Evolutionary conservation across 2,797 vertebrate genomes (phyloP).

Genomic region (Nothura maculosa): DNA sequence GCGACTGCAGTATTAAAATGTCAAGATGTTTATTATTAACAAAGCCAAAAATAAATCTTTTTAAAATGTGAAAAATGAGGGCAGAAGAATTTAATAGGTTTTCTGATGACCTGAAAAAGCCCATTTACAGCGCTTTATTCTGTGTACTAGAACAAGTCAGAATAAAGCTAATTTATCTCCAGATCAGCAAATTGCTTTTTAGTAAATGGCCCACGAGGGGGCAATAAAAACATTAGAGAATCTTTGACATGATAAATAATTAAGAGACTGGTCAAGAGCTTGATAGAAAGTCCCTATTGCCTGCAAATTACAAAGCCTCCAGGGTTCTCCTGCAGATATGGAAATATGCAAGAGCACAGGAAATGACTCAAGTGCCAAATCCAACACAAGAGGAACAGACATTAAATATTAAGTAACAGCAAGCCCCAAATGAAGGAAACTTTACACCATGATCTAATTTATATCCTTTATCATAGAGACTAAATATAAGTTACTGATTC

Average conservation of each 20-base stretch:
- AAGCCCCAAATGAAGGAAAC: background rate
- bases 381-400: background rate
- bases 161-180: constrained; percentile 78
- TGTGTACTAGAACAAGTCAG: constrained; percentile 41
- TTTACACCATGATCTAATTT: constrained; percentile 34
- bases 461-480: background rate
- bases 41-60: constrained; percentile 31
- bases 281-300: constrained; percentile 61
- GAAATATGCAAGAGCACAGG: constrained; percentile 23
- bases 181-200: constrained; percentile 76
- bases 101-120: constrained; percentile 33
- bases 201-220: constrained; percentile 73
- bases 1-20: constrained; percentile 26
- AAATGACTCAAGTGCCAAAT: background rate
- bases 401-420: constrained; percentile 58
- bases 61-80: constrained; percentile 65
- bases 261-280: constrained; percentile 73
- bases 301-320: constrained; percentile 65
- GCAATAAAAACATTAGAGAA: constrained; percentile 77
- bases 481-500: background rate
- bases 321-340: background rate
- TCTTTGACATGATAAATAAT: constrained; percentile 78
- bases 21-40: constrained; percentile 35
- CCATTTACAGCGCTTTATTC: constrained; percentile 27
- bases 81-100: constrained; percentile 50